Percentiles rank a stretch among this genome's conserved stretches.
Conservation (phyloP, 1,140 invertebrate genomes). For the Hermetia illucens region DNA sequence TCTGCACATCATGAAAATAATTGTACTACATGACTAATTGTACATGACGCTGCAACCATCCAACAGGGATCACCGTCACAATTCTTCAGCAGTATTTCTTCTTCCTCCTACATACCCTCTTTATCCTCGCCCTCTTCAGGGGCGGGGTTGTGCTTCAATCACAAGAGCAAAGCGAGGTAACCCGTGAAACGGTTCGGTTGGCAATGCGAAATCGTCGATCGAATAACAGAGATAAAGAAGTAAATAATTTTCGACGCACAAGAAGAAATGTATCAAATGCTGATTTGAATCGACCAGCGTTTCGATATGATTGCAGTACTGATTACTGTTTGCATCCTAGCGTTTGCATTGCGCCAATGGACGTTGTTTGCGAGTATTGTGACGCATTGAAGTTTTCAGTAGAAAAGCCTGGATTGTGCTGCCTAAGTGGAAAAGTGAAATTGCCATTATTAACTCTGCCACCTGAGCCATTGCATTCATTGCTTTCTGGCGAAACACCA, state of each 20-base stretch:
- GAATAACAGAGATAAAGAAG: slow-evolving; percentile 15
- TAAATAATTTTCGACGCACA: slow-evolving; percentile 22
- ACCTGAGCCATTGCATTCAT: slow-evolving; percentile 14
- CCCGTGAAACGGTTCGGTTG: slow-evolving; percentile 24
- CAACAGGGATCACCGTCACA: too few relatives aligned
- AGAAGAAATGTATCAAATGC: slow-evolving; percentile 21
- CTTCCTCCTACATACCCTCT: too few relatives aligned
- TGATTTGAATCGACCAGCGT: slow-evolving; percentile 14
- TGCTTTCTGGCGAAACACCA: slow-evolving; percentile 23
- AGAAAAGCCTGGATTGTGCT: slow-evolving; percentile 5
- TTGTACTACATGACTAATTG: too few relatives aligned
- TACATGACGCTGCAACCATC: too few relatives aligned
- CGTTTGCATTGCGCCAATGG: slow-evolving; percentile 11
- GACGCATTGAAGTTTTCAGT: slow-evolving; percentile 4
- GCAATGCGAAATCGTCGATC: slow-evolving; percentile 16
- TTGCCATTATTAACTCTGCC: slow-evolving; percentile 8
- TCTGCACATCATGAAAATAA: too few relatives aligned
- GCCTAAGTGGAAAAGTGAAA: slow-evolving; percentile 9
- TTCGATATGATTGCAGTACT: slow-evolving; percentile 24
- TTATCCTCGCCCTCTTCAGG: too few relatives aligned
- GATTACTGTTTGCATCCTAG: slow-evolving; percentile 23
- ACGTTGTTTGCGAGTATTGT: slow-evolving; percentile 4
- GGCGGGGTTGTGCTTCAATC: too few relatives aligned
- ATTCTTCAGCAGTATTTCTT: too few relatives aligned
- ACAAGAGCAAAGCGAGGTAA: slow-evolving; percentile 24